Conservation (phyloP, 1,140 invertebrate species). For the Geopemphigus sp. region DNA sequence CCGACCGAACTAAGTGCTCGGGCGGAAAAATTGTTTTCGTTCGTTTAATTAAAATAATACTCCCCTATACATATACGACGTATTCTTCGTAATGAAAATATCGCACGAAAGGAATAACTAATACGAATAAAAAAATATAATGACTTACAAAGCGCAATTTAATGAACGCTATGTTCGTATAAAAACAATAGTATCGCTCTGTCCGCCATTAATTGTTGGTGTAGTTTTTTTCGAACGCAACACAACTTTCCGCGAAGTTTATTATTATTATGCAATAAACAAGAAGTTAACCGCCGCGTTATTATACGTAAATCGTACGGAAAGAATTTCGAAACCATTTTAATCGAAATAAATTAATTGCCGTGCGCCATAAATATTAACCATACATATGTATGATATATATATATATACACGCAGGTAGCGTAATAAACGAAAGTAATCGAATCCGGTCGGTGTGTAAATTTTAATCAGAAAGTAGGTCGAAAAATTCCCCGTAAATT, state of each 20-base stretch:
- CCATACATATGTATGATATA: too few relatives aligned
- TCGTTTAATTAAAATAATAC: constrained; percentile 12
- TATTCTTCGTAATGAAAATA: not conserved
- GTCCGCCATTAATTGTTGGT: not conserved
- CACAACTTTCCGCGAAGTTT: not conserved
- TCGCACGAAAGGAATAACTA: not conserved
- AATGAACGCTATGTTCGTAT: not conserved
- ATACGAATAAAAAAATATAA: not conserved
- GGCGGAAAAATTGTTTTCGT: not conserved
- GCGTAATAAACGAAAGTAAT: too few relatives aligned
- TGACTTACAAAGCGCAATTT: not conserved
- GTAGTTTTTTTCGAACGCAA: not conserved
- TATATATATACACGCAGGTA: too few relatives aligned
- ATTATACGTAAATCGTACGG: not conserved
- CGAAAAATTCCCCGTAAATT: too few relatives aligned
- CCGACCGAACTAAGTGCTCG: too few relatives aligned
- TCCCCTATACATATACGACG: not conserved
- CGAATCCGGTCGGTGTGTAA: too few relatives aligned
- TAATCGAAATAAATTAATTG: not conserved
- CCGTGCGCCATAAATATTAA: not conserved
- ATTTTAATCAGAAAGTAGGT: too few relatives aligned
- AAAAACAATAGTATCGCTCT: too few relatives aligned
- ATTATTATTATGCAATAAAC: not conserved
- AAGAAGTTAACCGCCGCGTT: not conserved
- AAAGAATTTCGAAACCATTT: not conserved